A percentile compares a stretch with the other conserved stretches of the same genome.
phyloP scores from a whole-genome alignment of 1,140 invertebrate genomes.

The Adoxophyes honmai region DNA sequence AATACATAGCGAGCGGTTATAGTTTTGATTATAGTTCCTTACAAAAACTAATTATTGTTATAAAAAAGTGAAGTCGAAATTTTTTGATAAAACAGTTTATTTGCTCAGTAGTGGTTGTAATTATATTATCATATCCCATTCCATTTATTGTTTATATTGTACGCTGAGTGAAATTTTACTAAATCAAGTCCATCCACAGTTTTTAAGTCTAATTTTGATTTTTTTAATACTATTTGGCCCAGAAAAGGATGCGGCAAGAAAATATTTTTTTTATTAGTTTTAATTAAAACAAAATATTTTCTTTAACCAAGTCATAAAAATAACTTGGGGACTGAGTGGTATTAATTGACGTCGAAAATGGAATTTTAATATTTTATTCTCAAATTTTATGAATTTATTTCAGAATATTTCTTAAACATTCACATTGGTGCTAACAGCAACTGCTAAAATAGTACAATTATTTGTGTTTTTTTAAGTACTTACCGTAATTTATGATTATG shows the following conservation, averaged over 20 bases:
- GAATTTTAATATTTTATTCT: constrained; percentile 18
- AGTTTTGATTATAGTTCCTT: too few relatives aligned
- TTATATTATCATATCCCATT: constrained; percentile 3
- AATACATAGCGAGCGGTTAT: too few relatives aligned
- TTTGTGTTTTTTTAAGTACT: constrained; percentile 35
- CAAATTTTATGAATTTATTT: constrained; percentile 25
- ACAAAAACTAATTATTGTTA: too few relatives aligned
- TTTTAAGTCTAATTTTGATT: not conserved
- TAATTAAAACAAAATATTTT: too few relatives aligned
- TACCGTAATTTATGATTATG: constrained; percentile 41
- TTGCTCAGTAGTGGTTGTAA: constrained; percentile 67
- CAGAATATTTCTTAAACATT: constrained; percentile 26
- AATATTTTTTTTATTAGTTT: not conserved
- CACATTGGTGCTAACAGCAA: constrained; percentile 53
- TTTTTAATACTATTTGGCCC: not conserved
- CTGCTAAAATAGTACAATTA: constrained; percentile 35
- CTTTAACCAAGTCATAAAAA: too few relatives aligned
- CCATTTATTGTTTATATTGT: constrained; percentile 1
- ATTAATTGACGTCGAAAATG: not conserved
- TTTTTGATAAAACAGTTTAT: constrained; percentile 38
- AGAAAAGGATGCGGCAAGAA: not conserved
- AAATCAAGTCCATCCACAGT: constrained; percentile 7
- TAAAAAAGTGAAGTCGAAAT: too few relatives aligned
- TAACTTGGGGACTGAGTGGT: constrained; percentile 3
- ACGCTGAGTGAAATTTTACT: constrained; percentile 5